Evolutionary conservation across 2,888 invertebrate genomes (phyloP).

Genomic region (Coenonympha glycerion): DNA sequence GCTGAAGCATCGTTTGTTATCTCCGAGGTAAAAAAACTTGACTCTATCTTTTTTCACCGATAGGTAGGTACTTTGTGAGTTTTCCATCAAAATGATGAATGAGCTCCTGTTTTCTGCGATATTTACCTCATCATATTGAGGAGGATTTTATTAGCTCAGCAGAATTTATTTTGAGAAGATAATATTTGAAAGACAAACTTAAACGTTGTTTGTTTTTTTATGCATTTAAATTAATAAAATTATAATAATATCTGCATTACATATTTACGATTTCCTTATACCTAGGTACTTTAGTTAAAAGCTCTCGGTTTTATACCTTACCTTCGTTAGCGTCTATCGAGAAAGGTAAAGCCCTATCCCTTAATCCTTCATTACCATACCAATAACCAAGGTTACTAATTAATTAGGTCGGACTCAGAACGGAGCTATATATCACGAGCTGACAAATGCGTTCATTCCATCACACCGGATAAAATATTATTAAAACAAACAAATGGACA

Average conservation of each 20-base stretch:
- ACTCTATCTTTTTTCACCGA: conserved; percentile 18
- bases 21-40: conserved; percentile 1
- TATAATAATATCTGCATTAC: too few relatives aligned
- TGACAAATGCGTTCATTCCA: conserved; percentile 74
- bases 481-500: conserved; percentile 75
- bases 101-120: conserved; percentile 7
- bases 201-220: neutral
- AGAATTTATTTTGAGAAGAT: neutral
- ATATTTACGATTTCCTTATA: too few relatives aligned
- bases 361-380: conserved; percentile 61
- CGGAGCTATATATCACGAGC: conserved; percentile 65
- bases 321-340: neutral
- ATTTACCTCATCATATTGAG: conserved; percentile 15
- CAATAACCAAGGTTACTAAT: conserved; percentile 57
- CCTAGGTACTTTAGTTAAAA: too few relatives aligned
- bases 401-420: conserved; percentile 60
- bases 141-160: conserved; percentile 13
- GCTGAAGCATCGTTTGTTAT: conserved; percentile 13
- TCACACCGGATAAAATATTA: conserved; percentile 75
- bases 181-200: neutral
- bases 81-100: conserved; percentile 26
- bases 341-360: conserved; percentile 15
- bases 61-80: conserved; percentile 9
- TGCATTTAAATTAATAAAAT: neutral
- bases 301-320: neutral